phyloP scores from a whole-genome alignment of 2,797 vertebrate species.

The Chaunax sp. region DNA sequence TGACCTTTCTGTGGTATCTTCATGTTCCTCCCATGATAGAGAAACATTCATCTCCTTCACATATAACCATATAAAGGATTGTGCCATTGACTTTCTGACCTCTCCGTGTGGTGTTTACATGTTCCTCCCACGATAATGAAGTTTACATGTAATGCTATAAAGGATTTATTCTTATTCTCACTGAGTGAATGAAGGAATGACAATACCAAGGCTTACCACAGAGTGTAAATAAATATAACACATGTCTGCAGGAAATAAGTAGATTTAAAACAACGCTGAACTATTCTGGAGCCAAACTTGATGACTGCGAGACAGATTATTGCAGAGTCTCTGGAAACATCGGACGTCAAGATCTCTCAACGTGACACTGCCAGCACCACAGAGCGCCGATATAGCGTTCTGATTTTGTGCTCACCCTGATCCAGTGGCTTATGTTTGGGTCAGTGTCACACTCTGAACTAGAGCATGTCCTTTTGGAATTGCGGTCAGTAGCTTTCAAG shows the following conservation, averaged over 20 bases:
- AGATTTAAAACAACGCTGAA: slow-evolving; percentile 26
- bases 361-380: slow-evolving; percentile 15
- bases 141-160: not conserved
- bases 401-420: slow-evolving; percentile 60
- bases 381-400: slow-evolving; percentile 51
- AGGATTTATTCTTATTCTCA: not conserved
- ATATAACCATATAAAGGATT: too few relatives aligned
- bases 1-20: not conserved
- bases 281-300: slow-evolving; percentile 39
- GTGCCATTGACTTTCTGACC: too few relatives aligned
- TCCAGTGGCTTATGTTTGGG: slow-evolving; percentile 75
- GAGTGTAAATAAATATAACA: slow-evolving; percentile 35
- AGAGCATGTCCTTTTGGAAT: slow-evolving; percentile 79
- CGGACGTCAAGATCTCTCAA: slow-evolving; percentile 33
- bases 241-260: slow-evolving; percentile 18
- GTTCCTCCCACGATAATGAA: not conserved
- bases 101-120: not conserved
- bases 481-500: slow-evolving; percentile 81
- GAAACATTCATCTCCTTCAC: too few relatives aligned
- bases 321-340: slow-evolving; percentile 40
- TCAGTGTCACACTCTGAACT: slow-evolving; percentile 69
- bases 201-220: not conserved
- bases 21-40: not conserved
- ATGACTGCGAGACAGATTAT: slow-evolving; percentile 51
- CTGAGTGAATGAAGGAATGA: not conserved